A percentile compares a stretch with the other conserved stretches of the same genome.
Evolutionary conservation across 1,140 invertebrate species (phyloP).

Genomic region (Choristoneura fumiferana): DNA sequence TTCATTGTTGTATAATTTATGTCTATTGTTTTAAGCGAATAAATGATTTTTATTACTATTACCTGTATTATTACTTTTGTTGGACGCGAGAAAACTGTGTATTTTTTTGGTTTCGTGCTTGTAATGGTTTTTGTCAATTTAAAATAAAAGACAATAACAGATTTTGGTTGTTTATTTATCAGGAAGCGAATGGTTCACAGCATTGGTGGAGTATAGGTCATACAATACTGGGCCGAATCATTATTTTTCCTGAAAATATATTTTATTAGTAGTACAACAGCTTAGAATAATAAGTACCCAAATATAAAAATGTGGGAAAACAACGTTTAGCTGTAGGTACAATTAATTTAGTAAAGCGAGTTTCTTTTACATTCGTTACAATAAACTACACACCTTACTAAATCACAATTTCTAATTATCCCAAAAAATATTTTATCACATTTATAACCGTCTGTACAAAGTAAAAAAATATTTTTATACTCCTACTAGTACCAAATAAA

Average conservation of each 20-base stretch:
- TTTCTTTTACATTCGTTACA: slow-evolving; percentile 52
- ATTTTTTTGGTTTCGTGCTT: too few species aligned
- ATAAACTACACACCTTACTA: slow-evolving; percentile 72
- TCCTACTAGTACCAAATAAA: slow-evolving; percentile 66
- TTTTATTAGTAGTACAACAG: slow-evolving; percentile 70
- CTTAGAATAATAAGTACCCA: slow-evolving; percentile 68
- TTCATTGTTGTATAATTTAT: too few species aligned
- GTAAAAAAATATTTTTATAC: slow-evolving; percentile 75
- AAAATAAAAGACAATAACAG: slow-evolving; percentile 41
- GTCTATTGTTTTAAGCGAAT: too few species aligned
- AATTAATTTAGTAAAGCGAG: slow-evolving; percentile 71
- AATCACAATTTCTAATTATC: slow-evolving; percentile 75
- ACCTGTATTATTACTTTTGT: too few species aligned
- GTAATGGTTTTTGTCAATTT: too few species aligned
- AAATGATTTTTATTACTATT: too few species aligned
- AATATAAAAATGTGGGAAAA: slow-evolving; percentile 72
- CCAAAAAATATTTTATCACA: slow-evolving; percentile 75
- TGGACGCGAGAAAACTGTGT: too few species aligned
- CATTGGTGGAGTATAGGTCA: slow-evolving; percentile 75
- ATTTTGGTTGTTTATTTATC: slow-evolving; percentile 76
- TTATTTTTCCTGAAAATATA: slow-evolving; percentile 59
- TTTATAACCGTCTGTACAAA: slow-evolving; percentile 74
- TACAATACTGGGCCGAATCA: slow-evolving; percentile 71
- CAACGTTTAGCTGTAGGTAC: slow-evolving; percentile 62
- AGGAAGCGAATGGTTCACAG: slow-evolving; percentile 78